A percentile compares a stretch with the other conserved stretches of the same genome.
These are phyloP conservation scores for Aproaerema taeniolella DNA, from an alignment of 2,888 invertebrate species.

Conservation along the genomic window DNA sequence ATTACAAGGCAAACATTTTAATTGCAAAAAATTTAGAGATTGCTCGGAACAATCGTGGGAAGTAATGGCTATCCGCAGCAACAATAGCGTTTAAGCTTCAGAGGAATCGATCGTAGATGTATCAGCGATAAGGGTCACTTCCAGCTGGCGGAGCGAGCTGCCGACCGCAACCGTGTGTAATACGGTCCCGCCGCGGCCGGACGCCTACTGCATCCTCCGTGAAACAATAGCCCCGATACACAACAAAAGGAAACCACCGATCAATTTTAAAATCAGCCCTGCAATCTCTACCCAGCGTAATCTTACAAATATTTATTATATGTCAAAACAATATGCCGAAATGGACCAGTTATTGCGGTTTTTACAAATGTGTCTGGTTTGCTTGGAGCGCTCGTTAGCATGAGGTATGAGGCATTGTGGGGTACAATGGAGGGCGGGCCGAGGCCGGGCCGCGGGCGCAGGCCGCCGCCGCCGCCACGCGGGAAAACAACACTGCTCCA, in stretches of 20 bases:
- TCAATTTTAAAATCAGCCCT: slow-evolving; percentile 57
- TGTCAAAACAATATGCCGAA: slow-evolving; percentile 78
- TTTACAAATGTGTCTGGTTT: slow-evolving; percentile 73
- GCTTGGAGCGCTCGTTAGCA: slow-evolving; percentile 74
- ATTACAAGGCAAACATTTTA: neutral
- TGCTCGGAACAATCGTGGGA: too few relatives aligned
- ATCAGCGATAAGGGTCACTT: slow-evolving; percentile 26
- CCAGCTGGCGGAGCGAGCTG: slow-evolving; percentile 42
- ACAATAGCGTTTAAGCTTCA: too few relatives aligned
- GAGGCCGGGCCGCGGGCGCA: slow-evolving; percentile 49
- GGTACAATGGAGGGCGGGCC: slow-evolving; percentile 67
- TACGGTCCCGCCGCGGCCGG: slow-evolving; percentile 44
- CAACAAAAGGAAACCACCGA: slow-evolving; percentile 46
- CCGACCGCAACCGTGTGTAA: slow-evolving; percentile 69
- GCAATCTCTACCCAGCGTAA: slow-evolving; percentile 62
- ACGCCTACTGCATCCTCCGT: slow-evolving; percentile 31
- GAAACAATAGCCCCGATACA: slow-evolving; percentile 47
- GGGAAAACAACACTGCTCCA: slow-evolving; percentile 28
- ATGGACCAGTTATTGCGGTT: slow-evolving; percentile 72
- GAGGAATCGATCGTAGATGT: slow-evolving; percentile 18
- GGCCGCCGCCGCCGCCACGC: slow-evolving; percentile 44
- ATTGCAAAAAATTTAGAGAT: too few relatives aligned
- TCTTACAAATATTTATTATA: slow-evolving; percentile 77
- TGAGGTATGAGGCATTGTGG: slow-evolving; percentile 72
- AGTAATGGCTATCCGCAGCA: too few relatives aligned